Percentiles rank a stretch among this genome's conserved stretches.
Evolutionary conservation across 2,888 invertebrate genomes (phyloP).

Genomic region (Andrena hattorfiana): DNA sequence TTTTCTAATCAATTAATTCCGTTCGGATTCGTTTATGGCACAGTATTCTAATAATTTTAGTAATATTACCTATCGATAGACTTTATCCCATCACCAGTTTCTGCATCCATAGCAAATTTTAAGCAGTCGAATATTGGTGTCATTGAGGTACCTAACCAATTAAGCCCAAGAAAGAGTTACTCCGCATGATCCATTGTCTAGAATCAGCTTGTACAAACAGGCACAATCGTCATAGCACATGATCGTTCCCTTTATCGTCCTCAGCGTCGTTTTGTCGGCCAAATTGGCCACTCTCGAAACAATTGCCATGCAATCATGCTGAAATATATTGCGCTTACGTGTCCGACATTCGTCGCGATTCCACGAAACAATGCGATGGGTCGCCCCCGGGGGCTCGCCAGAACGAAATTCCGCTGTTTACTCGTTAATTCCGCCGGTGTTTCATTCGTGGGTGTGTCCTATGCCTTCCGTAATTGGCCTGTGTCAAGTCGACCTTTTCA

Average conservation of each 20-base stretch:
- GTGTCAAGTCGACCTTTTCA: constrained; percentile 14
- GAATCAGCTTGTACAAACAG: constrained; percentile 6
- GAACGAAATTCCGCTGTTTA: constrained; percentile 39
- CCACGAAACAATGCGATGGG: constrained; percentile 53
- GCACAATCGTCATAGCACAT: constrained; percentile 23
- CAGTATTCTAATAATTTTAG: too few species aligned
- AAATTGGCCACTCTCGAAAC: constrained; percentile 58
- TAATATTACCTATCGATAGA: too few species aligned
- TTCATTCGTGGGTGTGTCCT: constrained; percentile 30
- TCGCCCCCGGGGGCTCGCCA: constrained; percentile 10
- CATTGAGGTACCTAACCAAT: too few species aligned
- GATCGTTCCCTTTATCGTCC: constrained; percentile 43
- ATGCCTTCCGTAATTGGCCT: constrained; percentile 43
- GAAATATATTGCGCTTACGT: constrained; percentile 54
- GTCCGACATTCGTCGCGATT: constrained; percentile 51
- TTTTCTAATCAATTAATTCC: too few species aligned
- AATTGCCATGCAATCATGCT: constrained; percentile 47
- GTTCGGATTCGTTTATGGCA: too few species aligned
- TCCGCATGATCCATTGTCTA: background rate
- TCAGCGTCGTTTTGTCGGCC: constrained; percentile 35
- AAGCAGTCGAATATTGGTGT: too few species aligned
- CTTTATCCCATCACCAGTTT: too few species aligned
- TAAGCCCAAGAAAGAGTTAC: background rate
- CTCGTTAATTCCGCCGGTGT: constrained; percentile 37
- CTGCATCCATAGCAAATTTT: too few species aligned